Conservation (phyloP, 2,797 vertebrate species). For the Simalia tracyae region DNA sequence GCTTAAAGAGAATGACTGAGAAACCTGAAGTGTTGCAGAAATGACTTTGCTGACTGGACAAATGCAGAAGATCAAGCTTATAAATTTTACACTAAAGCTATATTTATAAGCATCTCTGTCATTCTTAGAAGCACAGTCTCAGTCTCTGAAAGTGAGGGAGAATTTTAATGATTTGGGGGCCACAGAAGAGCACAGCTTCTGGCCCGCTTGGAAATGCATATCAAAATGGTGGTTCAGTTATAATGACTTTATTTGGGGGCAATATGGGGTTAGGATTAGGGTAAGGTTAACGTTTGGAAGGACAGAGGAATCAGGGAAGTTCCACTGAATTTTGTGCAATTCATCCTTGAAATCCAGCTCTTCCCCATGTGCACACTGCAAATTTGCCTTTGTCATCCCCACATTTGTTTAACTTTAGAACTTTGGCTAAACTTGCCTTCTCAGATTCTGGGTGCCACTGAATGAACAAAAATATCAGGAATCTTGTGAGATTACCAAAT, state of each 20-base stretch:
- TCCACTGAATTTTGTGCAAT: not conserved
- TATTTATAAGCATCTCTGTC: not conserved
- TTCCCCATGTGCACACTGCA: too few species aligned
- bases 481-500: too few species aligned
- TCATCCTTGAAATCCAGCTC: not conserved
- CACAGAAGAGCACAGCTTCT: too few species aligned
- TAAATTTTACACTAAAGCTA: not conserved
- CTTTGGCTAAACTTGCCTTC: too few species aligned
- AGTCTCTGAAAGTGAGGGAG: not conserved
- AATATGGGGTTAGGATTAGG: not conserved
- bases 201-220: too few species aligned
- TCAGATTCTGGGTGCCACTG: too few species aligned
- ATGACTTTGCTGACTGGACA: not conserved
- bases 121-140: not conserved
- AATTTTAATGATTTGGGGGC: not conserved
- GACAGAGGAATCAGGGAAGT: not conserved
- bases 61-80: not conserved
- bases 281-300: not conserved
- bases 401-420: too few species aligned
- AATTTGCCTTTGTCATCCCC: not conserved
- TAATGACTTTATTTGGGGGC: not conserved
- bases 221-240: not conserved
- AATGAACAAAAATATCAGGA: too few species aligned
- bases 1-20: too few species aligned
- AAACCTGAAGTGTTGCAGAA: not conserved